These are phyloP conservation scores for Petaurus breviceps DNA, from an alignment of 2,113 vertebrate species.

Conservation along the genomic window DNA sequence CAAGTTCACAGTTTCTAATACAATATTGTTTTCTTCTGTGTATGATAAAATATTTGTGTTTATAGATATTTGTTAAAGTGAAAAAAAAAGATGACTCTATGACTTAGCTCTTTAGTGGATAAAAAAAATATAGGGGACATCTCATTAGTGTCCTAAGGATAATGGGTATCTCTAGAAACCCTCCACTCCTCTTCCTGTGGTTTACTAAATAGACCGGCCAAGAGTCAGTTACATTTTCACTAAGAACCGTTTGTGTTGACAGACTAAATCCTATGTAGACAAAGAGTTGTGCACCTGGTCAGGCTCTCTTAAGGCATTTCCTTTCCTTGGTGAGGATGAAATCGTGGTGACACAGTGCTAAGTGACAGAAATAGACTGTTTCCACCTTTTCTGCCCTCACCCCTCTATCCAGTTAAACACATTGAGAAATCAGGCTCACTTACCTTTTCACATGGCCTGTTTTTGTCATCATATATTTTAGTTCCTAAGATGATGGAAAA, in stretches of 20 bases:
- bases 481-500: slow-evolving; percentile 18
- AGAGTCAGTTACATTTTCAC: not conserved
- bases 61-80: not conserved
- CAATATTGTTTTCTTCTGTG: not conserved
- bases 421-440: not conserved
- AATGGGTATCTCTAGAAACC: not conserved
- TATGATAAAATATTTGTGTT: not conserved
- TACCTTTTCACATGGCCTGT: not conserved
- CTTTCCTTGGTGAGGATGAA: not conserved
- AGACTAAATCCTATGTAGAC: not conserved
- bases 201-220: not conserved
- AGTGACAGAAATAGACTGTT: not conserved
- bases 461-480: slow-evolving; percentile 15
- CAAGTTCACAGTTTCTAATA: not conserved
- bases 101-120: not conserved
- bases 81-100: not conserved
- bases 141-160: not conserved
- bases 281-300: accelerated
- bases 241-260: not conserved
- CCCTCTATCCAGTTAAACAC: not conserved
- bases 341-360: not conserved
- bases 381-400: not conserved
- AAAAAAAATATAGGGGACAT: not conserved
- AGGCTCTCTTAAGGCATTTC: slow-evolving; percentile 12
- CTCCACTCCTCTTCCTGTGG: not conserved